These are phyloP conservation scores for Enteromius anoplus DNA, from an alignment of 2,797 vertebrate genomes.

Conservation along the genomic window DNA sequence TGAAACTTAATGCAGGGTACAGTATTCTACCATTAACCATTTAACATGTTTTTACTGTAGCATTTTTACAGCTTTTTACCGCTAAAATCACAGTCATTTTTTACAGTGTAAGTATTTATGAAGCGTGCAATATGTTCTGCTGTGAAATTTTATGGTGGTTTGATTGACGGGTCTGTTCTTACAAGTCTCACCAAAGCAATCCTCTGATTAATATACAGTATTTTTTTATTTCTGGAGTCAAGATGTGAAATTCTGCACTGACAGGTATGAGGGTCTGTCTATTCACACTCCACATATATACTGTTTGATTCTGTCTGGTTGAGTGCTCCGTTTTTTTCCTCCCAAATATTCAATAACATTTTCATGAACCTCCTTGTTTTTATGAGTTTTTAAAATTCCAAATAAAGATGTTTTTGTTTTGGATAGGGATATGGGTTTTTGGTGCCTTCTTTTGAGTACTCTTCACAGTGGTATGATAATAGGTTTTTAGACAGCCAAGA, in stretches of 20 bases:
- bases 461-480: constrained; percentile 22
- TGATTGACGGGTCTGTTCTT: not conserved
- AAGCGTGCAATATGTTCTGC: not conserved
- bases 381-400: constrained; percentile 26
- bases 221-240: constrained; percentile 11
- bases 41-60: no score
- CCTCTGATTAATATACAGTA: constrained; percentile 10
- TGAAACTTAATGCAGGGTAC: no score
- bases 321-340: not conserved
- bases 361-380: constrained; percentile 7
- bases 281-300: not conserved
- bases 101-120: not conserved
- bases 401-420: constrained; percentile 36
- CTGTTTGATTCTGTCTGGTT: not conserved
- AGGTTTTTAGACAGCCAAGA: constrained; percentile 10
- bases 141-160: not conserved
- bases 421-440: constrained; percentile 29
- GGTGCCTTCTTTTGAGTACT: not conserved
- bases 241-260: not conserved
- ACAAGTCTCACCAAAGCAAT: constrained; percentile 4
- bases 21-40: no score
- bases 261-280: constrained; percentile 8
- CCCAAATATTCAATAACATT: not conserved
- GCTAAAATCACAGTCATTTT: no score
- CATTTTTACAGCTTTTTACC: no score